Evolutionary conservation across 2,888 invertebrate species (phyloP).

Genomic region (Cephalotes varians): DNA sequence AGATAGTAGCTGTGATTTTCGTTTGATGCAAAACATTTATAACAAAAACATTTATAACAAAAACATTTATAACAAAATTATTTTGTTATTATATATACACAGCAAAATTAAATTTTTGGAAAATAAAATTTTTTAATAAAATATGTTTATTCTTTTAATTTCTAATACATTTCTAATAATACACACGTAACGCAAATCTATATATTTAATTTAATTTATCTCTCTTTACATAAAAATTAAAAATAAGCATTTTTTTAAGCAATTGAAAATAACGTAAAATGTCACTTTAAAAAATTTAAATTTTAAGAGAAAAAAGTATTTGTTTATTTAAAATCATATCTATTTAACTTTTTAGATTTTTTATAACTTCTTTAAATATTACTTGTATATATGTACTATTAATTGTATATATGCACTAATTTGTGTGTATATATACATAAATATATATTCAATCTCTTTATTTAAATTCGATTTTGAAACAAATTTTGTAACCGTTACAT

Average conservation of each 20-base stretch:
- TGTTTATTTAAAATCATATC: background rate
- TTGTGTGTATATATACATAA: too few species aligned
- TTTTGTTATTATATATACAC: background rate
- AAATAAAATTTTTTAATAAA: background rate
- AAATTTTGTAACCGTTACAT: background rate
- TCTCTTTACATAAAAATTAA: background rate
- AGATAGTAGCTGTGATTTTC: background rate
- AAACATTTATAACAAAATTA: background rate
- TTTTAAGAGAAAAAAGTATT: background rate
- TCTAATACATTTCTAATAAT: background rate
- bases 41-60: background rate
- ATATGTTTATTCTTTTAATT: background rate
- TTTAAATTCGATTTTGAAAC: background rate
- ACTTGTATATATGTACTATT: background rate
- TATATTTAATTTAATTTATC: background rate
- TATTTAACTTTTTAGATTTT: background rate
- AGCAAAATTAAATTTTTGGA: background rate
- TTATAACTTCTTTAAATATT: background rate
- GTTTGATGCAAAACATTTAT: background rate
- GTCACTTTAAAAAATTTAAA: background rate
- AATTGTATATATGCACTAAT: too few species aligned
- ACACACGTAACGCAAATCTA: background rate
- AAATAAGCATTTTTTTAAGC: background rate
- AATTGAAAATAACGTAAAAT: background rate
- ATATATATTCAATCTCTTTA: background rate